A percentile compares a stretch with the other conserved stretches of the same genome.
phyloP scores from a whole-genome alignment of 2,888 invertebrate genomes.

The Diarsia mendica region DNA sequence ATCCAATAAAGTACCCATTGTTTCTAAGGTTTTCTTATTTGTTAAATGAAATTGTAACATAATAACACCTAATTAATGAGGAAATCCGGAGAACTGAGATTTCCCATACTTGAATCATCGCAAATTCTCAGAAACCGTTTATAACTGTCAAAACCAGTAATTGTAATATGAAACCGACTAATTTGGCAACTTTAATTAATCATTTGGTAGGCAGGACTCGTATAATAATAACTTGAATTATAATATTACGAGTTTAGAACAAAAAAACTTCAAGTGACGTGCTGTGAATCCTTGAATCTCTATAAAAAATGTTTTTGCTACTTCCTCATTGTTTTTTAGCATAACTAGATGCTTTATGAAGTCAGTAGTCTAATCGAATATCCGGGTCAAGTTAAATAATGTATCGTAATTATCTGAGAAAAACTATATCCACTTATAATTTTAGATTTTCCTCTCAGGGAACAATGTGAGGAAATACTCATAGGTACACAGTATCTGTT shows the following conservation, averaged over 20 bases:
- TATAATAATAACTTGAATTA: slow-evolving; percentile 44
- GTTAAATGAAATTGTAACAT: neutral
- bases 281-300: slow-evolving; percentile 75
- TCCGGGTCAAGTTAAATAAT: slow-evolving; percentile 71
- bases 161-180: slow-evolving; percentile 27
- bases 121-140: slow-evolving; percentile 15
- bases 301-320: slow-evolving; percentile 74
- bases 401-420: slow-evolving; percentile 42
- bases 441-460: slow-evolving; percentile 27
- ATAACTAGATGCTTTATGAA: slow-evolving; percentile 69
- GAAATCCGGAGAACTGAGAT: slow-evolving; percentile 1
- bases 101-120: slow-evolving; percentile 23
- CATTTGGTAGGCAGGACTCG: slow-evolving; percentile 27
- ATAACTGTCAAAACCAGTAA: slow-evolving; percentile 48
- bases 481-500: neutral
- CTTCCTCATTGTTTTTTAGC: slow-evolving; percentile 79
- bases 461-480: slow-evolving; percentile 47
- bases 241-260: slow-evolving; percentile 46
- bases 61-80: neutral
- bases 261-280: slow-evolving; percentile 65
- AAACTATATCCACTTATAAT: slow-evolving; percentile 26
- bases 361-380: slow-evolving; percentile 69
- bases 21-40: neutral
- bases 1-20: slow-evolving; percentile 1
- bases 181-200: slow-evolving; percentile 59